Conservation (phyloP, 2,797 vertebrate genomes). For the Microctenopoma steveboyesi region DNA sequence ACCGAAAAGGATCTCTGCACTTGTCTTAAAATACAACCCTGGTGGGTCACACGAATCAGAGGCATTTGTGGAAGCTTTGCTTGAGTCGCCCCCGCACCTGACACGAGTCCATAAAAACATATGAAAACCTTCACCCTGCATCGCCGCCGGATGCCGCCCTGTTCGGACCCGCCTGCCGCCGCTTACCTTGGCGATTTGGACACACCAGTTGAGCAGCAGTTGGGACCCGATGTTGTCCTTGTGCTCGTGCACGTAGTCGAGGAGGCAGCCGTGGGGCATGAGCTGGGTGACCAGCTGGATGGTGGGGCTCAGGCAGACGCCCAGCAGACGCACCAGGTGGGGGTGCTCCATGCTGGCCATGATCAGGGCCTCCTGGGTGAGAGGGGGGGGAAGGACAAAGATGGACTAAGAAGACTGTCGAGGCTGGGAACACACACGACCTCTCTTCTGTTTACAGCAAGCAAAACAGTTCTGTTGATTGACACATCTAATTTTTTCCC, state of each 20-base stretch:
- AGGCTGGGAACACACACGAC: not conserved
- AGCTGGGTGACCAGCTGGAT: conserved; percentile 98
- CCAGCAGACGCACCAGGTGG: conserved; percentile 93
- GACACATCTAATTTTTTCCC: not conserved
- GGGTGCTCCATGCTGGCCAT: conserved; percentile 99
- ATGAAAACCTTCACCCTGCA: not conserved
- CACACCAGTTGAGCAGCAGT: conserved; percentile 97
- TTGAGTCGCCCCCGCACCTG: conserved; percentile 9
- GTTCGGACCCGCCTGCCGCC: not conserved
- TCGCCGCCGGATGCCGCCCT: not conserved
- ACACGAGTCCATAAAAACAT: conserved; percentile 15
- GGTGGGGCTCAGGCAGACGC: conserved; percentile 95
- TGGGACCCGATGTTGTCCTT: conserved; percentile 99
- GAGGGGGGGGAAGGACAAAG: conserved; percentile 37
- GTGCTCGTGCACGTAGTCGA: conserved; percentile 96
- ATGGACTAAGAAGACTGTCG: conserved; percentile 60
- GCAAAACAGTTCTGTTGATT: not conserved
- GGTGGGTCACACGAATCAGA: not conserved
- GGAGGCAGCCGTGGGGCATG: conserved; percentile 96
- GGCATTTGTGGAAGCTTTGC: conserved; percentile 1
- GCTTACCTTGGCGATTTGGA: conserved; percentile 97
- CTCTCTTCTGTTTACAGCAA: not conserved
- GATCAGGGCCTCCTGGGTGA: conserved; percentile 94
- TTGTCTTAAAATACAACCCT: not conserved
- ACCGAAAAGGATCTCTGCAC: not conserved